Conservation (phyloP, 2,113 vertebrate genomes). For the Labrus mixtus region DNA sequence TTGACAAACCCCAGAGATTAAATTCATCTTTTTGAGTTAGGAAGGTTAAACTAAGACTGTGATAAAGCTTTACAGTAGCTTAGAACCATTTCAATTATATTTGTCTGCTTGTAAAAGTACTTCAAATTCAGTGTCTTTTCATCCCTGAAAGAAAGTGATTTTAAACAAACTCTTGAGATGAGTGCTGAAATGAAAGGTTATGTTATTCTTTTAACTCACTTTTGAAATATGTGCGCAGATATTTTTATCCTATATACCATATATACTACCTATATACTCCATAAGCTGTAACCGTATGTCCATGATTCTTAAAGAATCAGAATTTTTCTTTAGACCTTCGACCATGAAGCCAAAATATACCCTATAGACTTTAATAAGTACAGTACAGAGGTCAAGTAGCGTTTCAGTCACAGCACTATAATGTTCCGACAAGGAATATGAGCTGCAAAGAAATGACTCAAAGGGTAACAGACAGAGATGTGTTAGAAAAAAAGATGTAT, state of each 20-base stretch:
- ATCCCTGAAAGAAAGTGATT: neutral
- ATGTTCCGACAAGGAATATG: neutral
- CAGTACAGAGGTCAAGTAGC: neutral
- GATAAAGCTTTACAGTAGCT: neutral
- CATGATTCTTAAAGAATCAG: neutral
- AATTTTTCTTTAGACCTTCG: neutral
- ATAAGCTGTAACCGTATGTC: neutral
- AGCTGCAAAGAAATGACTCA: neutral
- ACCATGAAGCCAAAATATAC: neutral
- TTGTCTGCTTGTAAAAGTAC: conserved; percentile 10
- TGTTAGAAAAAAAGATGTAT: neutral
- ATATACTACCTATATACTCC: conserved; percentile 1
- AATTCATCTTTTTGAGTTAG: conserved; percentile 12
- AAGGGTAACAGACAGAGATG: neutral
- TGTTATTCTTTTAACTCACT: neutral
- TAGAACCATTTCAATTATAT: neutral
- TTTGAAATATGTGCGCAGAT: neutral
- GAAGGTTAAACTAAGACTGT: conserved; percentile 10
- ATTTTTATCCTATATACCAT: neutral
- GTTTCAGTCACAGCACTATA: neutral
- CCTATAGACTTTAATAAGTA: neutral
- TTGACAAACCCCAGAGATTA: conserved; percentile 1
- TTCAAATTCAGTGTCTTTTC: neutral
- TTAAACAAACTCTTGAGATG: neutral
- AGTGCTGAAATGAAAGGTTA: neutral